Base-by-base conservation (phyloP, 2,888 invertebrate species). In the Artemia sinica region DNA sequence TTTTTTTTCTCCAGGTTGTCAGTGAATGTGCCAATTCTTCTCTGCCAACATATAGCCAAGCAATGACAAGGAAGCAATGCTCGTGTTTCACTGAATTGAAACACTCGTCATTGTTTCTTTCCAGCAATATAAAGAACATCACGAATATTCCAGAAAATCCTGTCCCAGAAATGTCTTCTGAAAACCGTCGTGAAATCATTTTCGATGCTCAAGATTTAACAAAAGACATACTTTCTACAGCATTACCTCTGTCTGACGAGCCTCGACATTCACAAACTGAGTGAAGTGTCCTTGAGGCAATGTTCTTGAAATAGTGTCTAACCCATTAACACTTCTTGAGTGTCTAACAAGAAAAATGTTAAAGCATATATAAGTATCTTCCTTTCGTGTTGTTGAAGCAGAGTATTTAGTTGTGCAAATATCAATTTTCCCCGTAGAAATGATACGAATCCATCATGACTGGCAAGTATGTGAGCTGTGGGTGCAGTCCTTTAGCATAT, bases 61-160 rank as follows among this genome's bases (percentile, higher is more conserved):
- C 63, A 58, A 58, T 58, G 63, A 58, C n/a, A 28, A n/a, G 63
- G 14, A 58, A 58, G 9, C 63, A 58, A 28, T 58, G 10, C 9
- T 18, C 63, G 28, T 58, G 63, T 10, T 58, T 58, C 63, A 58
- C 8, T 28, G 63, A 58, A 28, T 58, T 58, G 28, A 58, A 58
- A 28, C 63, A 58, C 63, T 58, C 63, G 8, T 28, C n/a, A 28
- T 58, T 11, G n/a, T 58, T 58, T 28, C 63, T 58, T 18, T n/a
- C 63, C n/a, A 58, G 63, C 28, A 28, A 58, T 28, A 58, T 58
- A 18, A 58, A 58, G 28, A 28, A 58, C n/a, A 58, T 58, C 28
- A 28, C 63, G 14, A 58, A 58, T 28, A 58, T 58, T 18, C 63
- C 63, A n/a, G 63, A 58, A n/a, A 28, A 58, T 28, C 63, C 63